Conservation (phyloP, 1,140 invertebrate genomes). For the Platyscapa corneri region DNA sequence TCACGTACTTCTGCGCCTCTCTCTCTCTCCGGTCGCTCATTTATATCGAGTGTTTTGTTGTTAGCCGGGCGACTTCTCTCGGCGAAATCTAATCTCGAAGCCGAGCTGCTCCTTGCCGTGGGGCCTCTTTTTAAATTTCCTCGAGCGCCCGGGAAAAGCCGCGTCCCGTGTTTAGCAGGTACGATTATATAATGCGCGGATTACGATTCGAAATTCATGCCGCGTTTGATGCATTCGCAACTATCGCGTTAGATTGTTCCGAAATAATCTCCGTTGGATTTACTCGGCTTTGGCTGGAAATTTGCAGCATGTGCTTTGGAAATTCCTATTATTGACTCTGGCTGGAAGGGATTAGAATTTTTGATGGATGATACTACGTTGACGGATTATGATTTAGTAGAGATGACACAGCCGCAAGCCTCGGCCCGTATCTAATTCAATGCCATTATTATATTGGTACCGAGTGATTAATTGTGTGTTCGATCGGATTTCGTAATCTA, state of each 20-base stretch:
- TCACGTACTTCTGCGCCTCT: background rate
- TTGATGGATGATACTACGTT: constrained; percentile 33
- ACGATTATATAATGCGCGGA: too few relatives aligned
- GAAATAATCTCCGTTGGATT: background rate
- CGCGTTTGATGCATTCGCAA: too few relatives aligned
- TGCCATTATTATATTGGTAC: constrained; percentile 24
- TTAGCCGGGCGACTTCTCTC: background rate
- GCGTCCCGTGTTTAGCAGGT: too few relatives aligned
- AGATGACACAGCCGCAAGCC: background rate
- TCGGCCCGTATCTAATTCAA: constrained; percentile 2
- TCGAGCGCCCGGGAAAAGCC: too few relatives aligned
- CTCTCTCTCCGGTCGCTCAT: too few relatives aligned
- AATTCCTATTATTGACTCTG: constrained; percentile 32
- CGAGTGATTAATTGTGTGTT: constrained; percentile 33
- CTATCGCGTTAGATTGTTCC: background rate
- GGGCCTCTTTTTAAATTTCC: too few relatives aligned
- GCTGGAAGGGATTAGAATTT: constrained; percentile 5
- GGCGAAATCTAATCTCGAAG: background rate
- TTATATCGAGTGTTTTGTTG: background rate
- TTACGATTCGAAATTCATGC: too few relatives aligned
- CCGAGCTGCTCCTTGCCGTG: background rate
- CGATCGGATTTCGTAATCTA: constrained; percentile 7
- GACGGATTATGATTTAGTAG: constrained; percentile 31
- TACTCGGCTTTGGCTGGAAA: background rate
- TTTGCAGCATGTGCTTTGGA: background rate